Evolutionary conservation across 1,140 invertebrate genomes (phyloP), one percentile per base, ranked within the genome.

Genomic region (Drosophila tani): DNA sequence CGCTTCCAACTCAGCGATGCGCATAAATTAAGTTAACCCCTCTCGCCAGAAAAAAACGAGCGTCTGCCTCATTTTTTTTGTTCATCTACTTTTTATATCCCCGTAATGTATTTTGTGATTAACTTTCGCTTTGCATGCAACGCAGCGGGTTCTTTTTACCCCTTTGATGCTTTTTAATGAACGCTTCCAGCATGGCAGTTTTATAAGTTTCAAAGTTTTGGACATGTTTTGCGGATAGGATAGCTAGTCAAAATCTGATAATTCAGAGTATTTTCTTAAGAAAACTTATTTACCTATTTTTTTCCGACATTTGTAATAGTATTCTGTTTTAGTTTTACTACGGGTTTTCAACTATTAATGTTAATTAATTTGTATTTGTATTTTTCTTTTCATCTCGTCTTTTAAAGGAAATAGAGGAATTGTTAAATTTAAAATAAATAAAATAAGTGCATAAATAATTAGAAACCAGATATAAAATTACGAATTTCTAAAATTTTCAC

Each of bases 11-110:
- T 64, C 80, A 76, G 38, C 81, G 75, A 84, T 79, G 78, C 71
- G 88, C 80, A 88, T 90, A 91, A 91, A 88, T 91, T 91, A 91
- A 91, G 78, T 91, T 91, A 91, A 91, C 87, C 87, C 87, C 88
- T 91, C 65, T 57, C 83, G 58, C 45, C 24, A 73, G 46, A 66
- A 66, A 74, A 82, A 85, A 74, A 76, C 63, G 63, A 74, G 77
- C 79, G 86, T 91, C 84, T 88, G 84, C 85, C 74, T 88, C 85
- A 79, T 91, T 88, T 88, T 84, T 82, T 87, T 57, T 81, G 59
- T 68, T 78, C 69, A 81, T 87, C 69, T 87, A 87, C 77, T 91
- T 86, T 78, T 75, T 76, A 66, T 79, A 68, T 56, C 75, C 50
- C 77, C 78, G 78, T 88, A 90, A 90, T 88, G 74, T 88, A 88